phyloP scores from a whole-genome alignment of 2,113 vertebrate species.

The Rhegmatorhina hoffmannsi region DNA sequence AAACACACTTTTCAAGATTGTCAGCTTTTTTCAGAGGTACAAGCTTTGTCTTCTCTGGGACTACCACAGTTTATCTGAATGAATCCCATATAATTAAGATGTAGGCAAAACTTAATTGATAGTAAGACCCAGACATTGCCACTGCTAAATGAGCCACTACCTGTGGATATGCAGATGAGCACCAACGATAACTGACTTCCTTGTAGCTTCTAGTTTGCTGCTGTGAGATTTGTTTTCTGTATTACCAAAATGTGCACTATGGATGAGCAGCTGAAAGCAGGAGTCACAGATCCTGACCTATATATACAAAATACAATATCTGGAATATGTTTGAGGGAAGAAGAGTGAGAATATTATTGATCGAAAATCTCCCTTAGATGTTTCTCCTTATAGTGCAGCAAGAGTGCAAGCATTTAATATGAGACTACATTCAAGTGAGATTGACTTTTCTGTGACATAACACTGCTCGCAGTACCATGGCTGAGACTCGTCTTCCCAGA shows the following conservation, averaged over 20 bases:
- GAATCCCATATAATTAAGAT: background rate
- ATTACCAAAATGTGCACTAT: fast-evolving
- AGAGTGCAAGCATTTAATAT: background rate
- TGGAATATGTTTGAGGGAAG: background rate
- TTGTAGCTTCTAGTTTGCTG: background rate
- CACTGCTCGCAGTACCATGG: background rate
- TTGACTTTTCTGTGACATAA: background rate
- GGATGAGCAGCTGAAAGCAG: background rate
- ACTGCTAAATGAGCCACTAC: background rate
- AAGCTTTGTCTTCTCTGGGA: background rate
- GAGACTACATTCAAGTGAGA: background rate
- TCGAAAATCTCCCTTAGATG: background rate
- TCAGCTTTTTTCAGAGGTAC: background rate
- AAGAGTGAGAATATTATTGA: background rate
- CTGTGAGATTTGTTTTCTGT: background rate
- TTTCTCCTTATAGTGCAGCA: background rate
- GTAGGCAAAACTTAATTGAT: background rate
- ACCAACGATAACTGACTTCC: background rate
- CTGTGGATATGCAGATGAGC: background rate
- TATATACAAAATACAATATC: background rate
- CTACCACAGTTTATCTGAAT: background rate
- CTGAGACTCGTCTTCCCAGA: background rate
- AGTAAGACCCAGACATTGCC: background rate
- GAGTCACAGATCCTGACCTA: background rate
- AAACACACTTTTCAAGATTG: background rate